Conservation (phyloP, 2,113 vertebrate genomes). For the Dipodomys stephensi region DNA sequence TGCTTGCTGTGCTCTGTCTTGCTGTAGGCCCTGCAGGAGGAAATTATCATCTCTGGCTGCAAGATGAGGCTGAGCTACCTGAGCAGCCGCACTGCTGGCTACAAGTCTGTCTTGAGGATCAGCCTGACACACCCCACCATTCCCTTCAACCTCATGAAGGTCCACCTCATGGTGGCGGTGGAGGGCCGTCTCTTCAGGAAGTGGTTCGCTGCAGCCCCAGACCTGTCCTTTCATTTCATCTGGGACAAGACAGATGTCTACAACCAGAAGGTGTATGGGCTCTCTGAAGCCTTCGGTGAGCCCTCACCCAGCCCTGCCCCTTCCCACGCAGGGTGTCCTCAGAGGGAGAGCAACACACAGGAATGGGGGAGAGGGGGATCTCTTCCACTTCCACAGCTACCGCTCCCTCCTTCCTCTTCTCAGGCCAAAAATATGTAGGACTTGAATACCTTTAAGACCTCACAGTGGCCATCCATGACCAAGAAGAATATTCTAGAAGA, state of each 20-base stretch:
- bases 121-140: constrained; percentile 94
- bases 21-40: constrained; percentile 94
- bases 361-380: not conserved
- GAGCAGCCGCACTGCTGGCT: constrained; percentile 96
- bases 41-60: constrained; percentile 93
- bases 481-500: constrained; percentile 5
- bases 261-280: constrained; percentile 97
- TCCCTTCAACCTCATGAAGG: constrained; percentile 99
- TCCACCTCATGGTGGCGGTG: constrained; percentile 98
- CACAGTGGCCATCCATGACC: not conserved
- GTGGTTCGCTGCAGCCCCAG: constrained; percentile 96
- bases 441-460: not conserved
- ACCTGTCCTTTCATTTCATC: constrained; percentile 95
- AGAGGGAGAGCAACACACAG: not conserved
- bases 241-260: constrained; percentile 99
- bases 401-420: not conserved
- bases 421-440: constrained; percentile 5
- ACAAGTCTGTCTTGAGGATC: constrained; percentile 96
- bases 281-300: constrained; percentile 97
- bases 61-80: constrained; percentile 95
- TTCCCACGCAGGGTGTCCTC: accelerated
- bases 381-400: not conserved
- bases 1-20: constrained; percentile 36
- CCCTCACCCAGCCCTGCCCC: not conserved
- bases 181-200: constrained; percentile 97